phyloP scores from a whole-genome alignment of 2,797 vertebrate genomes.

The Crypturellus tataupa region DNA sequence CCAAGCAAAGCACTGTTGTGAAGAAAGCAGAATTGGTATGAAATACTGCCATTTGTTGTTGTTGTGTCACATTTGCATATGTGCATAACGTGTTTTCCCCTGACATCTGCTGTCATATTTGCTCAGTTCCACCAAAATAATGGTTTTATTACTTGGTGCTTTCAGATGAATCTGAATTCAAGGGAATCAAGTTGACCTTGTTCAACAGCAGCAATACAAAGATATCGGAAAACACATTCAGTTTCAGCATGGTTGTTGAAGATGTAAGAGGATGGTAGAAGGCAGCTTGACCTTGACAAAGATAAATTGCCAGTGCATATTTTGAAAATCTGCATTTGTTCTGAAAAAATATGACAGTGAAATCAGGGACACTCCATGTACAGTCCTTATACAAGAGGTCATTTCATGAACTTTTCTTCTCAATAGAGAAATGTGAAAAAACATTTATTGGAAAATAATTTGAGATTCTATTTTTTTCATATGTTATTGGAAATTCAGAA shows the following conservation, averaged over 20 bases:
- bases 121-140: slow-evolving; percentile 74
- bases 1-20: background rate
- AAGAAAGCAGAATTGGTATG: background rate
- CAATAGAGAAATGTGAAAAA: slow-evolving; percentile 23
- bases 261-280: slow-evolving; percentile 45
- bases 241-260: slow-evolving; percentile 24
- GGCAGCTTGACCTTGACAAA: slow-evolving; percentile 58
- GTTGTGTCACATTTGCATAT: slow-evolving; percentile 43
- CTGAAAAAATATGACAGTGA: background rate
- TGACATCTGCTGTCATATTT: slow-evolving; percentile 46
- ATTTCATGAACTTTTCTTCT: slow-evolving; percentile 29
- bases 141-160: slow-evolving; percentile 48
- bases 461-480: background rate
- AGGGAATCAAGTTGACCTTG: slow-evolving; percentile 61
- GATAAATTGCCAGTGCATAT: slow-evolving; percentile 25
- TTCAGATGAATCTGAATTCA: slow-evolving; percentile 67
- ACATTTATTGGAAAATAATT: background rate
- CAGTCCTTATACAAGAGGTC: background rate
- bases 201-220: slow-evolving; percentile 25
- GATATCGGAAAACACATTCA: slow-evolving; percentile 10
- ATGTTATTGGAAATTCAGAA: background rate
- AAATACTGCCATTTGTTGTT: slow-evolving; percentile 39
- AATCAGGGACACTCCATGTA: background rate
- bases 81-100: background rate
- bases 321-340: background rate